Conservation (phyloP, 1,140 invertebrate genomes). For the Andrena cerasifolii region DNA sequence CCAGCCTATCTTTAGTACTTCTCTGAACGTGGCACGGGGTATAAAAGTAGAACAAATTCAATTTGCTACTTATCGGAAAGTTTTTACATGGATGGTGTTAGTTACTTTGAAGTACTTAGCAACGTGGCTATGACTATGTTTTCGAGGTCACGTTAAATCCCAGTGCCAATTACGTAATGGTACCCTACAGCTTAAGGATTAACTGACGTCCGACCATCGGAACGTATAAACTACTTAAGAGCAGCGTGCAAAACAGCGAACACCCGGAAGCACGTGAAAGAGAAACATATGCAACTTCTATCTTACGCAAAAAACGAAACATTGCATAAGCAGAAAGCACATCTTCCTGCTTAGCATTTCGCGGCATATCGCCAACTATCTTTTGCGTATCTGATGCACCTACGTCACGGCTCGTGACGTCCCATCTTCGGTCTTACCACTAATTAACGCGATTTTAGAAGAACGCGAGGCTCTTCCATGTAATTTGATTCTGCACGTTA, state of each 20-base stretch:
- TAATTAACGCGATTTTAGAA: not conserved
- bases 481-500: too few species aligned
- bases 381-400: not conserved
- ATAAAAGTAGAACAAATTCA: too few species aligned
- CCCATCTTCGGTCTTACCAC: not conserved
- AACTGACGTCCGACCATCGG: not conserved
- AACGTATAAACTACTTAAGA: slow-evolving; percentile 10
- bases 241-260: not conserved
- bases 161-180: not conserved
- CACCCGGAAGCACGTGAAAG: not conserved
- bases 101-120: not conserved
- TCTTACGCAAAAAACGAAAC: not conserved
- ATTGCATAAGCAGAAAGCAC: slow-evolving; percentile 1
- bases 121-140: not conserved
- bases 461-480: too few species aligned
- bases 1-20: too few species aligned
- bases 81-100: not conserved
- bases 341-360: not conserved
- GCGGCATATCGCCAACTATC: slow-evolving; percentile 34
- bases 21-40: too few species aligned
- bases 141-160: not conserved
- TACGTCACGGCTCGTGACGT: slow-evolving; percentile 18
- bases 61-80: too few species aligned
- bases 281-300: not conserved
- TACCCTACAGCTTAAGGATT: not conserved